Evolutionary conservation across 2,888 invertebrate genomes (phyloP), one percentile per base, ranked within the genome.

Genomic region (Monopis laevigella): DNA sequence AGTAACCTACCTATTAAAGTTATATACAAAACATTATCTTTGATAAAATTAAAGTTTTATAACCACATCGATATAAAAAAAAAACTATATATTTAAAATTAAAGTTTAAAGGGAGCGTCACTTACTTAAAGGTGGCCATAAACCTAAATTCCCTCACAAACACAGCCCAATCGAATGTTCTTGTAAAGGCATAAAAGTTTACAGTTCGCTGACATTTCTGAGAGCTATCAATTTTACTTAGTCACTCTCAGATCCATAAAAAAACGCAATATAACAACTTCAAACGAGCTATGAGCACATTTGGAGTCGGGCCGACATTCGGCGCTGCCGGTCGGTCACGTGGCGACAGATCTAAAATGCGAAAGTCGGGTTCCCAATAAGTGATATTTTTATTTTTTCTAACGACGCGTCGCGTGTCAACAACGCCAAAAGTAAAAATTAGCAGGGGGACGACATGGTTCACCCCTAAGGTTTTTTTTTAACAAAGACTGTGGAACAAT

Each of bases 381-480:
- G 62, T 51, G 51, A 58, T 62, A 71, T 71, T 70, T 70, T 65
- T 57, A 64, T 67, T 71, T 68, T 72, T 66, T 71, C 60, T 58
- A 49, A 48, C 52, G 60, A 59, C 75, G 71, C 77, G 60, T 58
- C 75, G 71, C 77, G 78, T 77, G 80, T 77, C 80, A 71, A 72
- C 78, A 74, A 75, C 71, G 80, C 74, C 62, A 59, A 62, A 55
- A 65, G 67, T 74, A 61, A 66, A 78, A 80, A 78, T 80, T 80
- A 78, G 75, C 77, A 65, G 62, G 75, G 78, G 78, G 65, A 60
- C n/a, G n/a, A n/a, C 62, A 59, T 54, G 51, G 52, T 57, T 64
- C 68, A 65, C 78, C 78, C 78, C 74, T 65, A 69, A 72, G 56
- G 63, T 64, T 49, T 62, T 75, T 70, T 70, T 75, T 70, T 65